These are phyloP conservation scores for Cheiracanthium punctorium DNA, from an alignment of 2,888 invertebrate genomes.

Conservation along the genomic window DNA sequence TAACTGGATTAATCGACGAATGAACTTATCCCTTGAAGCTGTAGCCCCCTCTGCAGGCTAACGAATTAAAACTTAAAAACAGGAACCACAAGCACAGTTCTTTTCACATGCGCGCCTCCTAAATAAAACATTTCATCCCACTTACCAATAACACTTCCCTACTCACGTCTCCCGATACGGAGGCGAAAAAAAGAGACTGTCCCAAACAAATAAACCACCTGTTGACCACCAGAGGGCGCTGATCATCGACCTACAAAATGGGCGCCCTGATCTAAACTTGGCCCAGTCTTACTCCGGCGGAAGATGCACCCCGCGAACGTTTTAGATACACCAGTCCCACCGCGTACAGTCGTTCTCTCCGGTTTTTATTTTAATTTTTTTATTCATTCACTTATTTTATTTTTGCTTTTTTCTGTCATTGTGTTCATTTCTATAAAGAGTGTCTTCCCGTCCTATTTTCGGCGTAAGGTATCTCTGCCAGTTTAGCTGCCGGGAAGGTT, in stretches of 20 bases:
- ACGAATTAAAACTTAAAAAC: too few relatives aligned
- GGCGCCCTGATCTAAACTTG: constrained; percentile 52
- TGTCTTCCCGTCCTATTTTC: neutral
- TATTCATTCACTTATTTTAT: too few relatives aligned
- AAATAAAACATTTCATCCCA: too few relatives aligned
- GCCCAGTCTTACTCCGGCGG: constrained; percentile 46
- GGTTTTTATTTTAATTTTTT: too few relatives aligned
- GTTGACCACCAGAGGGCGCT: constrained; percentile 56
- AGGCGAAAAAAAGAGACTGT: neutral
- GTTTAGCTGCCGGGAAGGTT: neutral
- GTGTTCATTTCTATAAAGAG: neutral
- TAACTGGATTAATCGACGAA: too few relatives aligned
- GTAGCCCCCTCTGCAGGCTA: too few relatives aligned
- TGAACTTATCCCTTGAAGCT: too few relatives aligned
- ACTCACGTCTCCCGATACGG: too few relatives aligned
- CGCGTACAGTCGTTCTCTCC: too few relatives aligned
- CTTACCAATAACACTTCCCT: too few relatives aligned
- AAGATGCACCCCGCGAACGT: neutral
- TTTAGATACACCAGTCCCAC: neutral
- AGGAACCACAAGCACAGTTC: too few relatives aligned
- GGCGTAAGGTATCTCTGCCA: neutral
- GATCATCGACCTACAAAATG: constrained; percentile 44
- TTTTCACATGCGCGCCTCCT: too few relatives aligned
- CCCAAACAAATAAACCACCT: constrained; percentile 37
- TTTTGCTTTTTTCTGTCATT: neutral